Percentiles rank a stretch among this genome's conserved stretches.
Evolutionary conservation across 2,888 invertebrate species (phyloP).

Genomic region (Agapostemon virescens): DNA sequence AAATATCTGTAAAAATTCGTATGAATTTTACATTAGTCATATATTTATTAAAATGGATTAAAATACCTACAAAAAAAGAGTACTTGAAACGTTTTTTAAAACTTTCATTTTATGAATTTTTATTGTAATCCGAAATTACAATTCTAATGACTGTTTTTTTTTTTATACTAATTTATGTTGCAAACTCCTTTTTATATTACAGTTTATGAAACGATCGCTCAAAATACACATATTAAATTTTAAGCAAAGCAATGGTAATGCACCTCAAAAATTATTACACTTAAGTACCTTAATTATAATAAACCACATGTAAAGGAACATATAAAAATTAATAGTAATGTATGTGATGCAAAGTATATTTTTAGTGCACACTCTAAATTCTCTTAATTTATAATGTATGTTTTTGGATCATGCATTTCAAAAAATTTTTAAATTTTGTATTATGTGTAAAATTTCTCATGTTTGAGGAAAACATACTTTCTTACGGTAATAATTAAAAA

Average conservation of each 20-base stretch:
- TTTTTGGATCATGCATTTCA: not conserved
- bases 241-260: not conserved
- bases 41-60: conserved; percentile 14
- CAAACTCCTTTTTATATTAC: conserved; percentile 14
- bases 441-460: not conserved
- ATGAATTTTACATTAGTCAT: conserved; percentile 30
- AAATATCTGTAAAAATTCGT: conserved; percentile 15
- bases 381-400: conserved; percentile 15
- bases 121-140: conserved; percentile 24
- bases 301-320: conserved; percentile 14
- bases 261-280: not conserved
- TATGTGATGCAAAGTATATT: conserved; percentile 16
- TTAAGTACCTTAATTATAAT: conserved; percentile 8
- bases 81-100: conserved; percentile 7
- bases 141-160: conserved; percentile 4
- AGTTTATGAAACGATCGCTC: conserved; percentile 9
- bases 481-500: not conserved
- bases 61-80: conserved; percentile 5
- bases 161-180: not conserved
- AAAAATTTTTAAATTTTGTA: not conserved
- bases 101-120: not conserved
- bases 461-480: not conserved
- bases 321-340: conserved; percentile 30
- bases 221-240: conserved; percentile 20
- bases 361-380: conserved; percentile 24